A percentile compares a stretch with the other conserved stretches of the same genome.
Evolutionary conservation across 2,797 vertebrate species (phyloP).

Genomic region (Epinephelus malabaricus): DNA sequence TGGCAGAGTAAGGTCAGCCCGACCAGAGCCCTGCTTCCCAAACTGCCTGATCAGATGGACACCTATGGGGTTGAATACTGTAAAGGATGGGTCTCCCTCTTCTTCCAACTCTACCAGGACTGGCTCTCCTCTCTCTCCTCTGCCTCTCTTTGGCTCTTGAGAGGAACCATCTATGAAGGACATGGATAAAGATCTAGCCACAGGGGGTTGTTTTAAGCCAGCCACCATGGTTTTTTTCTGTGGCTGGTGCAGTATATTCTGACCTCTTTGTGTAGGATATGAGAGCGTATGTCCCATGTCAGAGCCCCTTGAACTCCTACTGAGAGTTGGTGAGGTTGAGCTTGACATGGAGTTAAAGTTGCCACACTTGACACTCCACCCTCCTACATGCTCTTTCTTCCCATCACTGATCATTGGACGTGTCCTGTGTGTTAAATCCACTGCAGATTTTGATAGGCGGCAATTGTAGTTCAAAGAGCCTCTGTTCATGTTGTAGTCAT

Average conservation of each 20-base stretch:
- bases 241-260: slow-evolving; percentile 37
- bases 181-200: slow-evolving; percentile 83
- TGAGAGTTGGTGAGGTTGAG: slow-evolving; percentile 46
- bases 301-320: slow-evolving; percentile 19
- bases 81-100: slow-evolving; percentile 54
- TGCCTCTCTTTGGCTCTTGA: slow-evolving; percentile 62
- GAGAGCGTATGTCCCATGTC: slow-evolving; percentile 44
- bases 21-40: slow-evolving; percentile 88
- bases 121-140: slow-evolving; percentile 63
- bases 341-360: slow-evolving; percentile 51
- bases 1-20: slow-evolving; percentile 86
- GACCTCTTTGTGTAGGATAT: slow-evolving; percentile 39
- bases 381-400: slow-evolving; percentile 57
- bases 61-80: slow-evolving; percentile 42
- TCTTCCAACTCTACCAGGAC: slow-evolving; percentile 75
- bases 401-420: slow-evolving; percentile 65
- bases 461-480: slow-evolving; percentile 69
- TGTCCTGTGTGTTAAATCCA: slow-evolving; percentile 79
- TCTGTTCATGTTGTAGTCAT: slow-evolving; percentile 65
- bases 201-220: slow-evolving; percentile 49
- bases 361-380: slow-evolving; percentile 59
- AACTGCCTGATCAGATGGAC: slow-evolving; percentile 81
- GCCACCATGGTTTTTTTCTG: slow-evolving; percentile 36
- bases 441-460: slow-evolving; percentile 81
- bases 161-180: slow-evolving; percentile 80